Evolutionary conservation across 2,797 vertebrate species (phyloP), one percentile per base, ranked within the genome.

Genomic region (Chloroceryle inda): DNA sequence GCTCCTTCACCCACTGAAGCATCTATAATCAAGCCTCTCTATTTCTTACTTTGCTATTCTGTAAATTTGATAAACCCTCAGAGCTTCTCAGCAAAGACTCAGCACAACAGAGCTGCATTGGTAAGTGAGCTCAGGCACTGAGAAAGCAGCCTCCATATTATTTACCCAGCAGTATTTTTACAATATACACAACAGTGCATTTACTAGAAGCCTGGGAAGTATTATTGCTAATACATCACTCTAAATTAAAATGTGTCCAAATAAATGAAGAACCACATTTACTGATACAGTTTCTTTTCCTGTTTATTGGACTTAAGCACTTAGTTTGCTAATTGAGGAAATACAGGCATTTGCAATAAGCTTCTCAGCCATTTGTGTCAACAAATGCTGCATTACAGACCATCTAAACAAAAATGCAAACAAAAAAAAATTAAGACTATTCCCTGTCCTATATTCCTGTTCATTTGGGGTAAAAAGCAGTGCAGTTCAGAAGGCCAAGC

Each of bases 241-340:
- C 89, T 94, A 95, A 96, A 97, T 96, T 95, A 96, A 97, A 97
- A 90, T 89, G 69, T 78, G 92, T 68, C 89, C 89, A 94, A 96
- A 94, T 77, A 96, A 97, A 96, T 66, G 88, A 97, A 94, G 69
- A 84, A 80, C 63, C 67, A 45, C 81, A 64, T 96, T 97, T 95
- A 96, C 80, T 71, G 93, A 88, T 92, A 92, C 52, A 27, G 87
- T 80, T 95, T 87, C 71, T 96, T 94, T 91, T 67, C 92, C 85
- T 95, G 78, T 92, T 97, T 96, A 95, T 91, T 88, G 31, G 93
- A 66, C 53, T 91, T 94, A 80, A 96, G 87, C 87, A 95, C 78
- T 96, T 89, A 62, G 84, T 67, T 85, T 62, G 71, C 73, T 95
- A 97, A 97, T 88, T 94, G 93, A 96, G 93, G 91, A 95, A 94